These are phyloP conservation scores for Miichthys miiuy DNA, from an alignment of 2,797 vertebrate genomes.

Conservation along the genomic window DNA sequence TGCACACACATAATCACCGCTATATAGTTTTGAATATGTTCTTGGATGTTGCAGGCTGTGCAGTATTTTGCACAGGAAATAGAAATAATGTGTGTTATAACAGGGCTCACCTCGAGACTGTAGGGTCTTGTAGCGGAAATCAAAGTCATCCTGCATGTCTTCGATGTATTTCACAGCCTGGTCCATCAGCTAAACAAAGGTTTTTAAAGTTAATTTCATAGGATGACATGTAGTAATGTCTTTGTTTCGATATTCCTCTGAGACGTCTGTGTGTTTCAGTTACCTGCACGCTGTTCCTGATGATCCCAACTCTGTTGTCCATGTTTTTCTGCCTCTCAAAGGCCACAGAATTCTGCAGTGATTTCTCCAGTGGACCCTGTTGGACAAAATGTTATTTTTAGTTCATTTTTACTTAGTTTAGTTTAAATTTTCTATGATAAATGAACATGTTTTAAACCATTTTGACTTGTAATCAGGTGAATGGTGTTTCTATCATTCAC, in stretches of 20 bases:
- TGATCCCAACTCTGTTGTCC: constrained; percentile 91
- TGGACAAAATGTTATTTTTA: constrained; percentile 25
- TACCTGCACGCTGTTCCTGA: constrained; percentile 93
- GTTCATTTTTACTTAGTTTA: neutral
- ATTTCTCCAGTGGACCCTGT: constrained; percentile 94
- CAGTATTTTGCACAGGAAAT: neutral
- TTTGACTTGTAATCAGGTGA: too few species aligned
- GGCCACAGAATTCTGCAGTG: constrained; percentile 90
- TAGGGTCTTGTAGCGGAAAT: constrained; percentile 97
- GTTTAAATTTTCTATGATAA: too few species aligned
- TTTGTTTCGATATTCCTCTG: neutral
- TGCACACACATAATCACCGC: constrained; percentile 10
- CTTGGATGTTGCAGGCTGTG: neutral
- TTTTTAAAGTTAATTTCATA: neutral
- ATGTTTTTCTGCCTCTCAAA: constrained; percentile 93
- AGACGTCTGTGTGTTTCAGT: neutral
- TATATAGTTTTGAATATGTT: neutral
- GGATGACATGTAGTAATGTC: neutral
- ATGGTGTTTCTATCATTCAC: too few species aligned
- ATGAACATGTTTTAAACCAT: too few species aligned
- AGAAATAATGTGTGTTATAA: too few species aligned
- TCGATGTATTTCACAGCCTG: constrained; percentile 96
- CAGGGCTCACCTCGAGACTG: constrained; percentile 90
- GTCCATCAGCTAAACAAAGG: constrained; percentile 89
- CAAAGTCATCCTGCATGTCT: constrained; percentile 98